These are phyloP conservation scores for Phthorimaea operculella DNA, from an alignment of 1,140 invertebrate genomes.

Conservation along the genomic window DNA sequence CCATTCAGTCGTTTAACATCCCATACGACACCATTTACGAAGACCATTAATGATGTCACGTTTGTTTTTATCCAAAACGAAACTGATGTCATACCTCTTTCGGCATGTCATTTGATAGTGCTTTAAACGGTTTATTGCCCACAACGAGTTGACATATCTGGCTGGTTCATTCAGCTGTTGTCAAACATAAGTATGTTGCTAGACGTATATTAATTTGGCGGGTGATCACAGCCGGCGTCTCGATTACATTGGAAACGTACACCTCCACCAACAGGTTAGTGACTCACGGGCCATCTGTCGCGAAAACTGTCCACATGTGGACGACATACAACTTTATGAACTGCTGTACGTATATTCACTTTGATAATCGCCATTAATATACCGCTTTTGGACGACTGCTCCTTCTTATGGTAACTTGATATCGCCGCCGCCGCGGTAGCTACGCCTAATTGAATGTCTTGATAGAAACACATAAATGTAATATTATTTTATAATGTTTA, in stretches of 20 bases:
- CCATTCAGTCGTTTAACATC: too few relatives aligned
- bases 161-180: conserved; percentile 1
- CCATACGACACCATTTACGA: background rate
- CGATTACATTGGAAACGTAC: conserved; percentile 42
- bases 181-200: background rate
- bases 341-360: conserved; percentile 27
- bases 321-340: conserved; percentile 35
- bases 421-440: conserved; percentile 18
- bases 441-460: conserved; percentile 15
- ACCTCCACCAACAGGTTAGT: conserved; percentile 48
- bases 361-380: conserved; percentile 40
- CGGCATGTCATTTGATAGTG: conserved; percentile 25
- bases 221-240: conserved; percentile 18
- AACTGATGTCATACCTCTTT: conserved; percentile 45
- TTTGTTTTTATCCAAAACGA: conserved; percentile 25
- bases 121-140: conserved; percentile 21
- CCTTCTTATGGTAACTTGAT: conserved; percentile 35
- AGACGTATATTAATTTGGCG: background rate
- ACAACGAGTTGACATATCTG: background rate
- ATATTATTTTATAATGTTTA: conserved; percentile 10
- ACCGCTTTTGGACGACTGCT: conserved; percentile 33
- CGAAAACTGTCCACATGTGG: conserved; percentile 55
- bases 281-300: conserved; percentile 60
- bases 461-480: conserved; percentile 4
- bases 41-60: conserved; percentile 43